A percentile compares a stretch with the other conserved stretches of the same genome.
These are phyloP conservation scores for Mesitornis unicolor DNA, from an alignment of 2,113 vertebrate genomes.

Conservation along the genomic window DNA sequence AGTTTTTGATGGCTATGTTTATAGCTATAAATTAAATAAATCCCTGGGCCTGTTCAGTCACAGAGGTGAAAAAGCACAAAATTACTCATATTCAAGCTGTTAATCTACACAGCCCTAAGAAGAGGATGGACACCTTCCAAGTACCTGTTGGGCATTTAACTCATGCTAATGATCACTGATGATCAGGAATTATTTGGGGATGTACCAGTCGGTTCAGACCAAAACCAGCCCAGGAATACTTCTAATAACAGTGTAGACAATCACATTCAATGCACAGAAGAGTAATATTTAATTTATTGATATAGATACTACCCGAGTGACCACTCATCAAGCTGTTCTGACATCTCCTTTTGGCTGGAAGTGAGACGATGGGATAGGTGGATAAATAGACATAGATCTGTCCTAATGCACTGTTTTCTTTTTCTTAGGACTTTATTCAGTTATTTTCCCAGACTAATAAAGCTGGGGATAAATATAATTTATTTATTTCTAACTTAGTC, in stretches of 20 bases:
- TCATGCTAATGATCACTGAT: accelerated
- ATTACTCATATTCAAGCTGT: not conserved
- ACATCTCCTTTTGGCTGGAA: not conserved
- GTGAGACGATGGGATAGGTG: not conserved
- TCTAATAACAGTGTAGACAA: not conserved
- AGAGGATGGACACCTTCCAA: not conserved
- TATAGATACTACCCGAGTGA: not conserved
- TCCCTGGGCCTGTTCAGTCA: not conserved
- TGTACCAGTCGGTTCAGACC: not conserved
- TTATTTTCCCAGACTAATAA: not conserved
- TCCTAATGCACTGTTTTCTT: not conserved
- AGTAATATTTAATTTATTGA: not conserved
- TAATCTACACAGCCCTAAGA: not conserved
- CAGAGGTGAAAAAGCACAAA: not conserved
- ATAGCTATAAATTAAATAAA: not conserved
- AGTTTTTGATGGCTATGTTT: not conserved
- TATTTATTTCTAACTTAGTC: not conserved
- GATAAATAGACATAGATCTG: not conserved
- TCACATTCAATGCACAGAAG: not conserved
- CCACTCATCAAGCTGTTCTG: not conserved
- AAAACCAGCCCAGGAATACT: not conserved
- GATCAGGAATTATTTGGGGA: not conserved
- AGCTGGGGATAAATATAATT: not conserved
- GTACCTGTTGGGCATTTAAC: not conserved
- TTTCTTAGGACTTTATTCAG: not conserved